Evolutionary conservation across 1,140 invertebrate genomes (phyloP), one percentile per base, ranked within the genome.

Genomic region (Hyles vespertilio): DNA sequence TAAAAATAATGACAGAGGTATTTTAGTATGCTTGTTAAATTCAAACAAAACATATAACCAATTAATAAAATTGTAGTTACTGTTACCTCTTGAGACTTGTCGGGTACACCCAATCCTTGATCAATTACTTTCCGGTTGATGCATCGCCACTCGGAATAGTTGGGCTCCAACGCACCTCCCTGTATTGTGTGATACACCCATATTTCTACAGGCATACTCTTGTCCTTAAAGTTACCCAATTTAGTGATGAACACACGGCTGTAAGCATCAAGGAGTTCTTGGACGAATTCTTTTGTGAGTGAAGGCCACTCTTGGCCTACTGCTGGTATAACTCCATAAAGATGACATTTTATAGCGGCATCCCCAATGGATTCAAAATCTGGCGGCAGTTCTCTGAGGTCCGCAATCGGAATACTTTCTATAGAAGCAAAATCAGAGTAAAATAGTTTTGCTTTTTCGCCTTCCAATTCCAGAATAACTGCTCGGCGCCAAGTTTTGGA

Each of bases 311-410:
- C 72, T 0, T 78, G 64, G 0, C 90, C 91, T 2, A 90, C 89
- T 0, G 90, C 91, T 0, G 92, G 90, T 8, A 76, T 67, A 10
- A 93, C 90, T 7, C 91, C 91, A 4, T 72, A 87, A 3, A 93
- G 64, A 67, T 91, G 91, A 54, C 92, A 90, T 67, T 89, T 91
- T 22, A 92, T 86, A 1, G 89, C 84, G 6, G 90, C 84, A 45
- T 90, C 78, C 5, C 84, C 84, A 2, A 89, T 61, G 0, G 72
- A 53, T 0, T 69, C 52, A 43, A 92, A 92, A 22, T 85, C 61
- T 3, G 64, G 4, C 4, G 81, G 58, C 2, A 92, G 64, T 11
- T 77, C 72, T 55, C 84, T 83, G 22, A 93, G 63, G 32, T 81
- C 69, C 2, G 77, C 47, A 0, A 81, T 32, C 0, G 76, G 59